Evolutionary conservation across 2,888 invertebrate species (phyloP), one percentile per base, ranked within the genome.

Genomic region (Oligia latruncula): DNA sequence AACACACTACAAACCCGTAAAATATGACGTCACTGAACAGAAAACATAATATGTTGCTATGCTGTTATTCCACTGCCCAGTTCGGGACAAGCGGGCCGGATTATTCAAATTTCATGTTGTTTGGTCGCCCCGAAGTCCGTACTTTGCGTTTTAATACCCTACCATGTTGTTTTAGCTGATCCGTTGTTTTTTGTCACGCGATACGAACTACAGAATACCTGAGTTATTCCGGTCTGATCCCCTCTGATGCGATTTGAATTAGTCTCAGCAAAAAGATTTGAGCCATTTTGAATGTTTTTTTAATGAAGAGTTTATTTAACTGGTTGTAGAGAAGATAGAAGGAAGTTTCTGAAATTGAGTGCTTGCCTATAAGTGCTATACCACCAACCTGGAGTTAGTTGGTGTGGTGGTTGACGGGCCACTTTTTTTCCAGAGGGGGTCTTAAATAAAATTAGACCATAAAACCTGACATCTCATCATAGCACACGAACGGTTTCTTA

Each of bases 31-130:
- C 77, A 81, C 72, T 43, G 43, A 49, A 49, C 77, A 74, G 73
- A 43, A 60, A 75, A 66, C 15, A 35, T 78, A 88, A 90, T 89
- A 89, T 65, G 74, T 64, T 84, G 66, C 58, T 87, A 88, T 85
- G 88, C 88, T 85, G 90, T 89, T 90, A 90, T 91, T 91, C 89
- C 81, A 84, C 87, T 83, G 83, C 76, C 85, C 88, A 87, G 81
- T 72, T 83, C 82, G 81, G 86, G 83, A 81, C 87, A 67, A 74
- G 72, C 87, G 79, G 75, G 70, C 72, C 71, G 90, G 90, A 92
- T 93, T 94, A 94, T 95, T 94, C 91, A 94, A 94, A 95, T 95
- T 92, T 92, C 91, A 93, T 90, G 92, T 91, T 92, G 91, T 92
- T 92, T 90, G 88, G 89, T 83, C 84, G 82, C 71, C 84, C 77